Evolutionary conservation across 2,888 invertebrate genomes (phyloP), one percentile per base, ranked within the genome.

Genomic region (Eupithecia exiguata): DNA sequence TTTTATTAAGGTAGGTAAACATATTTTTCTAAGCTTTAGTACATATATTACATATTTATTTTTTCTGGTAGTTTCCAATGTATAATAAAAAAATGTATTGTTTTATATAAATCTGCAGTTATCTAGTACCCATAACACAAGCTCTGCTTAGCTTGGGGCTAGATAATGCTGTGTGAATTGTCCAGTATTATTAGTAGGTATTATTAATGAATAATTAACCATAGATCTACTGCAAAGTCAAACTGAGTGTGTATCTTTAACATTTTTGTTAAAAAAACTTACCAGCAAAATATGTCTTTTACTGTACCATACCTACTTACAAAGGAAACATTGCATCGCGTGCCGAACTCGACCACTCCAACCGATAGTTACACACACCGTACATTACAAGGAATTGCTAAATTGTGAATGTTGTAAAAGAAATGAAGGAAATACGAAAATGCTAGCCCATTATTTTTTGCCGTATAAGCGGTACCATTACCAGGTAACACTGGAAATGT

Each of bases 381-480:
- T 58, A 58, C 25, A 25, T 14, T 58, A 53, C 58, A 25, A 21
- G 58, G 14, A 58, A 58, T 58, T 58, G 58, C 58, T 58, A 58
- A 58, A 58, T 58, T 21, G 25, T 58, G 58, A 58, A 25, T 58
- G 58, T 58, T 58, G 58, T 58, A 14, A 58, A 58, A 58, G 58
- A 58, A 58, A 14, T 58, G 58, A 25, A 58, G 58, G 25, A 58
- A 58, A 25, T 58, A 58, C 58, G 21, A 58, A 21, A 58, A 25
- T 58, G 14, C 12, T 12, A 9, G 25, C 58, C 25, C 14, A 25
- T 53, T 21, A 53, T 25, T 25, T 58, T 58, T 25, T 58, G 53
- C 25, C 4, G 53, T 58, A 25, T 25, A 14, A 10, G 12, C 21
- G 25, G 53, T 1, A 43, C 16, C 14, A 21, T 53, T 53, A 53